Evolutionary conservation across 2,113 vertebrate genomes (phyloP), one percentile per base, ranked within the genome.

Genomic region (Falcunculus frontatus): DNA sequence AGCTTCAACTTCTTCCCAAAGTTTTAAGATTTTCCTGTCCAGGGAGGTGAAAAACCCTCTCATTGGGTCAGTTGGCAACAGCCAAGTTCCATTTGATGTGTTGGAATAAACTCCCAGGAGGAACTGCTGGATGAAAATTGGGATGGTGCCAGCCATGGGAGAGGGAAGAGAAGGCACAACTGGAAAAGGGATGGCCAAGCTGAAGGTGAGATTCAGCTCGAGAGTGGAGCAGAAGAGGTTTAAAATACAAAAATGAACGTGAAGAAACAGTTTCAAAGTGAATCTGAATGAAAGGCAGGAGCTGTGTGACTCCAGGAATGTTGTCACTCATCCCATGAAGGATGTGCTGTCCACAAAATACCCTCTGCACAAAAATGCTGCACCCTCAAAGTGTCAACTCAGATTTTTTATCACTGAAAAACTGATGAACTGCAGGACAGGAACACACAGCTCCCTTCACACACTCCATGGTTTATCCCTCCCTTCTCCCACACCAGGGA

Each of bases 181-280:
- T 50, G 53, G 59, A 42, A 65, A 89, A 72, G 37, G 5, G 6
- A 57, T n/a, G 83, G 63, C 55, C 53, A 69, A 70, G 50, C n/a
- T 86, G 44, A 60, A 25, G 39, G 33, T 47, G 64, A 63, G 29
- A 49, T 21, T 83, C 19, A 26, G 10, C 63, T 74, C 33, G 7
- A 47, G 23, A 83, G 12, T 1, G 7, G 47, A 80, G 25, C 1
- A 1, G 59, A 72, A 81, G 0, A 86, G 6, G 49, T 41, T 49
- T 14, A 18, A 50, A 80, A 46, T 1, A 57, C 22, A 18, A 1
- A 37, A 72, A 37, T 9, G 11, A 32, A 41, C 2, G 53, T 0
- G 4, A 29, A 39, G 15, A 13, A 70, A 65, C 1, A 29, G 25
- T 37, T 85, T 39, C 25, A 33, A 53, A 67, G 44, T 4, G 2